Percentiles rank a stretch among this genome's conserved stretches.
Evolutionary conservation across 2,888 invertebrate genomes (phyloP).

Genomic region (Cerastoderma edule): DNA sequence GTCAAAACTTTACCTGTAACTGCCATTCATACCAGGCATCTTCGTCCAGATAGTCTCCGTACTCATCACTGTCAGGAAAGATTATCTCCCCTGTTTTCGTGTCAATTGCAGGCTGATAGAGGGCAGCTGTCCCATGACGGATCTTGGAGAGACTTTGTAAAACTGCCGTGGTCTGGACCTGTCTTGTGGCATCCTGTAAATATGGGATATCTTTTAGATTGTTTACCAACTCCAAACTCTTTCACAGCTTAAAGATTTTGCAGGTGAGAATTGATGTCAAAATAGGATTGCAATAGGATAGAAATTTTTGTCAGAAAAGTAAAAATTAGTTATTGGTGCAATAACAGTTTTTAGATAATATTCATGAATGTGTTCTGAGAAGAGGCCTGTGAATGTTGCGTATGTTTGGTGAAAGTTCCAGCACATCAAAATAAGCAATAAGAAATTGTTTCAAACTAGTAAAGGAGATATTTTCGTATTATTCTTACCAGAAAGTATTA

Average conservation of each 20-base stretch:
- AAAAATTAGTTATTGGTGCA: background rate
- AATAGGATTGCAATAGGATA: background rate
- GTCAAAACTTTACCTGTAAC: slow-evolving; percentile 55
- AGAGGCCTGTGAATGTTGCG: too few relatives aligned
- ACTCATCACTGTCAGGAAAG: slow-evolving; percentile 74
- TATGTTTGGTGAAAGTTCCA: too few relatives aligned
- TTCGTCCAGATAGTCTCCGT: slow-evolving; percentile 80
- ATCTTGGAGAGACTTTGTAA: slow-evolving; percentile 71
- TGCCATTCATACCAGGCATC: slow-evolving; percentile 83
- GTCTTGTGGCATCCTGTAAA: slow-evolving; percentile 11
- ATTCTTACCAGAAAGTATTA: too few relatives aligned
- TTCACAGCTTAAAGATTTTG: too few relatives aligned
- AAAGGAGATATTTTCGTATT: too few relatives aligned
- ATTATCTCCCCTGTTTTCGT: slow-evolving; percentile 67
- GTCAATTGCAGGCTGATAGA: slow-evolving; percentile 66
- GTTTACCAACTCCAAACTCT: too few relatives aligned
- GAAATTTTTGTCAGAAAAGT: background rate
- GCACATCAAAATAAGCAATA: too few relatives aligned
- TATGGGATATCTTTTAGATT: background rate
- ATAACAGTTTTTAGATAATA: too few relatives aligned
- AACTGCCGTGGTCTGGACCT: slow-evolving; percentile 65
- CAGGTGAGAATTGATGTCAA: too few relatives aligned
- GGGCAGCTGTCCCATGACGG: slow-evolving; percentile 57
- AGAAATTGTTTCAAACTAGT: too few relatives aligned
- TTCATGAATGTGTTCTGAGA: too few relatives aligned